Evolutionary conservation across 2,888 invertebrate genomes (phyloP), one percentile per base, ranked within the genome.

Genomic region (Galerucella nymphaeae): DNA sequence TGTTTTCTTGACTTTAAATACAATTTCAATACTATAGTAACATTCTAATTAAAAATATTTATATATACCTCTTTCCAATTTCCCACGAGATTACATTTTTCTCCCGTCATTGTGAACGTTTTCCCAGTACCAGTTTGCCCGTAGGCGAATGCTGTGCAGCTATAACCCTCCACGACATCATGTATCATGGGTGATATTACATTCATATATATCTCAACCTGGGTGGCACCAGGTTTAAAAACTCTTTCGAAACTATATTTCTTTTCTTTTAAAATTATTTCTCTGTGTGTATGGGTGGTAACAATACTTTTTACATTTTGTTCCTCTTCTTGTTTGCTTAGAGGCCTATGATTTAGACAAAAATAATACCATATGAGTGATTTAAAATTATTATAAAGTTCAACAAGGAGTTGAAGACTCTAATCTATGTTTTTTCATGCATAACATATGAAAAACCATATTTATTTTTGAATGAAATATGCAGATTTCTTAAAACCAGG

Each of bases 111-210:
- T 0, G 99, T 99, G 84, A 95, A 97, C 0, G 99, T 99, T 88
- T 99, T 99, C 8, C 99, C 99, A 0, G 94, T 94, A 69, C 96
- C 96, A 0, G 96, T 96, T 87, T 96, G 95, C 3, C 97, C 98
- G 87, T 95, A 99, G 23, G 98, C 98, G 88, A 99, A 99, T 18
- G 99, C 96, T 0, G 99, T 99, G 86, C 98, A 99, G 86, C 98
- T 99, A 87, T 98, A 99, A 0, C 99, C 99, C 30, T 91, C 90
- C 23, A 99, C 88, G 8, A 99, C 98, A 87, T 98, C 97, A 74
- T 94, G 92, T 70, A 99, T 93, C 23, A 97, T 89, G 0, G 98
- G 98, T 66, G 91, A 91, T 13, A 98, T 97, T 58, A 98, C 94
- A 48, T 92, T 90, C 76, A 92, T 91, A 86, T 98, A 99, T 6